These are phyloP conservation scores for Galerucella pusilla DNA, from an alignment of 2,888 invertebrate species.

Conservation along the genomic window DNA sequence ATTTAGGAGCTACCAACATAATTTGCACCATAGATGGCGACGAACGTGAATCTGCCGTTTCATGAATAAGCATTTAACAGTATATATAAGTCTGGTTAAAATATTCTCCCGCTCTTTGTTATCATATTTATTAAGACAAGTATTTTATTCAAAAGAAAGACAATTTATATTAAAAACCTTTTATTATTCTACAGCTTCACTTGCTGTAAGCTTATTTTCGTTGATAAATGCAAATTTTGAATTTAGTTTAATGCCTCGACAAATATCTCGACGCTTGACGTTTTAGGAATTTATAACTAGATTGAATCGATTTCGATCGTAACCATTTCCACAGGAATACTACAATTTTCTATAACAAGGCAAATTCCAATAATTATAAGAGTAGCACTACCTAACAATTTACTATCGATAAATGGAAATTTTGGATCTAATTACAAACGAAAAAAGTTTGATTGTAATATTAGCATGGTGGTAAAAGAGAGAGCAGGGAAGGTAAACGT, in stretches of 20 bases:
- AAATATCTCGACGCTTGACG: slow-evolving; percentile 1
- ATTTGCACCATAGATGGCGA: too few relatives aligned
- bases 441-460: too few relatives aligned
- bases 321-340: background rate
- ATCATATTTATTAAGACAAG: background rate
- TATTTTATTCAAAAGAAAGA: background rate
- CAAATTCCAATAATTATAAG: background rate
- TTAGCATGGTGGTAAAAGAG: too few relatives aligned
- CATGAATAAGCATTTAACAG: too few relatives aligned
- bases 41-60: too few relatives aligned
- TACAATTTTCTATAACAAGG: background rate
- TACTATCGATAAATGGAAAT: background rate
- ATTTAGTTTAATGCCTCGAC: slow-evolving; percentile 10
- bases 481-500: too few relatives aligned
- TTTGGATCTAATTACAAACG: too few relatives aligned
- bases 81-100: background rate
- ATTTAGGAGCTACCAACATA: too few relatives aligned
- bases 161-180: background rate
- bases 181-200: background rate
- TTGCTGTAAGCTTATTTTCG: background rate
- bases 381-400: background rate
- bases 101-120: background rate
- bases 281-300: background rate
- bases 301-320: background rate
- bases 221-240: slow-evolving; percentile 12